phyloP scores from a whole-genome alignment of 2,797 vertebrate species.

The Platyrinchus mystaceus region DNA sequence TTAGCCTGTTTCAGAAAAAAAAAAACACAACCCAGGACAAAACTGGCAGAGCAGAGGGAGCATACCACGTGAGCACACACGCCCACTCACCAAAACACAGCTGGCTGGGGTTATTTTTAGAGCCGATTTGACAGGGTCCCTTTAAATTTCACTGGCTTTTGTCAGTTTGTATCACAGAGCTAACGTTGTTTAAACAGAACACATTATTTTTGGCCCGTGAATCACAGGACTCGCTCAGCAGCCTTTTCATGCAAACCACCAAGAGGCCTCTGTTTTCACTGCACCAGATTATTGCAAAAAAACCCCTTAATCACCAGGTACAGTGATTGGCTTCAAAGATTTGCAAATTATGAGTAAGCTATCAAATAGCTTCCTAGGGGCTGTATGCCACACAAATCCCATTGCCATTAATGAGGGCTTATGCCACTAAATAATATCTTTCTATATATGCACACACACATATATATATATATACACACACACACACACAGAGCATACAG shows the following conservation, averaged over 20 bases:
- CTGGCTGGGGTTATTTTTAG: slow-evolving; percentile 60
- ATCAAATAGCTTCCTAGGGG: slow-evolving; percentile 32
- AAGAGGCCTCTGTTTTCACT: slow-evolving; percentile 34
- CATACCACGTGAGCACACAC: not conserved
- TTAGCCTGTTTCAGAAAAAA: not conserved
- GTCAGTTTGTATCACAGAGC: slow-evolving; percentile 29
- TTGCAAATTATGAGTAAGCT: slow-evolving; percentile 55
- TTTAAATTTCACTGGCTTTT: slow-evolving; percentile 54
- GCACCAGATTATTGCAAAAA: not conserved
- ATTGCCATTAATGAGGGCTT: slow-evolving; percentile 41
- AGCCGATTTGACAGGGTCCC: not conserved
- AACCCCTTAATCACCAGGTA: slow-evolving; percentile 50
- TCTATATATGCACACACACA: not conserved
- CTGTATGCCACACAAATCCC: not conserved
- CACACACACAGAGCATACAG: fast-evolving
- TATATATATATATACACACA: fast-evolving
- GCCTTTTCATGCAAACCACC: not conserved
- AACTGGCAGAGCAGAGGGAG: not conserved
- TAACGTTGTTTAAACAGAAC: slow-evolving; percentile 35
- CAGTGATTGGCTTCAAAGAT: not conserved
- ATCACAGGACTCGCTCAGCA: not conserved
- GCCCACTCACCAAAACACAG: slow-evolving; percentile 45
- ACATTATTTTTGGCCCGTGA: slow-evolving; percentile 55
- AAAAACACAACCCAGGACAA: not conserved
- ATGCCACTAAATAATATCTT: slow-evolving; percentile 17